Conservation (phyloP, 23 tunicate genomes). For the Halocynthia roretzi region DNA sequence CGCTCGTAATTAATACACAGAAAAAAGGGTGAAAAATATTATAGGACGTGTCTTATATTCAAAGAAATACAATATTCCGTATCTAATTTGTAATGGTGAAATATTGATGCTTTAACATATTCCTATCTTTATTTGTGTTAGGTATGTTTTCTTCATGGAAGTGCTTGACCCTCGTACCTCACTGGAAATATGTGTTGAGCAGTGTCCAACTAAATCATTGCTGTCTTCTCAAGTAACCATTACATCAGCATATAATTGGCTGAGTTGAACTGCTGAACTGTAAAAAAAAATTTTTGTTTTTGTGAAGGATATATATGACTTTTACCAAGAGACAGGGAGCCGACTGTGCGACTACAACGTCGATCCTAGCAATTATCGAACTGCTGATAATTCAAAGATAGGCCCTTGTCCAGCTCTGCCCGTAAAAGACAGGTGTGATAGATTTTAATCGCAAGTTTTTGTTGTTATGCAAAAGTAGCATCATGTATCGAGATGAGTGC, state of each 20-base stretch:
- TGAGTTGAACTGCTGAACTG: background rate
- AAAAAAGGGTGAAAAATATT: too few relatives aligned
- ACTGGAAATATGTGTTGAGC: slow-evolving; percentile 67
- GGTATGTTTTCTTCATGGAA: slow-evolving; percentile 87
- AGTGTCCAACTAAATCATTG: slow-evolving; percentile 40
- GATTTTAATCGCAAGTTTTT: background rate
- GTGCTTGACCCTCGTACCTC: slow-evolving; percentile 47
- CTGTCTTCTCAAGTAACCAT: background rate
- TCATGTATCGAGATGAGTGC: too few relatives aligned
- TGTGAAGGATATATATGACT: slow-evolving; percentile 47
- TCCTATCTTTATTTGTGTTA: slow-evolving; percentile 7
- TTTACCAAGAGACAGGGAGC: slow-evolving; percentile 43
- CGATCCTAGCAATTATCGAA: slow-evolving; percentile 26
- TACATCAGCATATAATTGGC: background rate
- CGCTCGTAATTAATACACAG: too few relatives aligned
- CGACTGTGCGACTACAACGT: slow-evolving; percentile 50
- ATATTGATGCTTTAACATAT: too few relatives aligned
- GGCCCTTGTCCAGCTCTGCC: slow-evolving; percentile 72
- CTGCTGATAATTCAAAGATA: slow-evolving; percentile 11
- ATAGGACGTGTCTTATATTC: too few relatives aligned
- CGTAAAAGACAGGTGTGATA: slow-evolving; percentile 13
- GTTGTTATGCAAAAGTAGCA: background rate
- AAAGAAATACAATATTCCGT: too few relatives aligned
- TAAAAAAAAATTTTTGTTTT: background rate
- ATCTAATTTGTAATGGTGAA: too few relatives aligned